phyloP scores from a whole-genome alignment of 2,113 vertebrate genomes.

The Manacus vitellinus region DNA sequence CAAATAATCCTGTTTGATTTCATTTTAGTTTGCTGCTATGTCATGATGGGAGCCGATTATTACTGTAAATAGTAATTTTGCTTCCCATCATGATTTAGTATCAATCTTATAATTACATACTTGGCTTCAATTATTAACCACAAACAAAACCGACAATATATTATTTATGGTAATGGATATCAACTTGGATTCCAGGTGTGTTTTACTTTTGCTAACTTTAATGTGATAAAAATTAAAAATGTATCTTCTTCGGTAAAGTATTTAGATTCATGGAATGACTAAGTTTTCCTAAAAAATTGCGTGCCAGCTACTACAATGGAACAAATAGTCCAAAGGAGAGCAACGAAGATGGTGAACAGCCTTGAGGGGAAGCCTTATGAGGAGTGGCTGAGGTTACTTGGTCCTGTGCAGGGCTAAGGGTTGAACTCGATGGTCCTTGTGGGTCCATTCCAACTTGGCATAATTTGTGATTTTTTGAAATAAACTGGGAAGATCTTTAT shows the following conservation, averaged over 20 bases:
- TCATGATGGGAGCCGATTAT: background rate
- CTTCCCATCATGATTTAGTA: conserved; percentile 8
- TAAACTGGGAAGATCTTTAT: background rate
- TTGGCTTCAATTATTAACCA: conserved; percentile 44
- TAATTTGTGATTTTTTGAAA: background rate
- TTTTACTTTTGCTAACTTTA: background rate
- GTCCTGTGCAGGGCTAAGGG: background rate
- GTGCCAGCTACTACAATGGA: background rate
- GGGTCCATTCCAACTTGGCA: background rate
- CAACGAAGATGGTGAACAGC: background rate
- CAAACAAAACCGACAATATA: background rate
- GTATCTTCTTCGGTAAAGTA: background rate
- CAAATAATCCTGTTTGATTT: background rate
- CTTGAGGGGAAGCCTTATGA: background rate
- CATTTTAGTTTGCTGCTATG: background rate
- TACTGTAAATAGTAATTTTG: conserved; percentile 38
- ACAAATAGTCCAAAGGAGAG: background rate
- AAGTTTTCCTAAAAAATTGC: background rate
- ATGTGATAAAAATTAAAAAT: background rate
- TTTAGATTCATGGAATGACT: background rate
- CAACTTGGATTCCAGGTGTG: background rate
- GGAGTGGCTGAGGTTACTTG: background rate
- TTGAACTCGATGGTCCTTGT: background rate
- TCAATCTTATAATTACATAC: background rate
- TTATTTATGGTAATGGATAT: conserved; percentile 46